These are phyloP conservation scores for Drosophila tanythrix DNA, from an alignment of 2,888 invertebrate genomes.

Conservation along the genomic window DNA sequence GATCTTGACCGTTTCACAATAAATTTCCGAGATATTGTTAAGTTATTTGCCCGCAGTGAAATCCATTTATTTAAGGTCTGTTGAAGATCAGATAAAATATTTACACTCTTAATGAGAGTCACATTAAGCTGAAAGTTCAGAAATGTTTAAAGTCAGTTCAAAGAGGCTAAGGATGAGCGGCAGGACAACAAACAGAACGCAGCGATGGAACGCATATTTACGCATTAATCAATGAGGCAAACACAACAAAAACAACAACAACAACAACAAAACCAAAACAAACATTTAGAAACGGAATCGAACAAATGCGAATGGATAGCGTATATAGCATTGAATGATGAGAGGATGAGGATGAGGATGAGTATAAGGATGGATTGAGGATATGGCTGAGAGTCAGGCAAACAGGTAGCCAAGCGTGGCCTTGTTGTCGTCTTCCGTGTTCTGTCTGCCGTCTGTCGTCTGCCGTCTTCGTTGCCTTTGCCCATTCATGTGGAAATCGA, in stretches of 20 bases:
- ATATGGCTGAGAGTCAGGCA: slow-evolving; percentile 21
- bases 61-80: background rate
- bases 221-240: slow-evolving; percentile 79
- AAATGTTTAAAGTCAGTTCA: slow-evolving; percentile 41
- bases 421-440: slow-evolving; percentile 8
- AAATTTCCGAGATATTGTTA: background rate
- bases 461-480: slow-evolving; percentile 32
- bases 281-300: slow-evolving; percentile 5
- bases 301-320: slow-evolving; percentile 32
- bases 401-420: slow-evolving; percentile 55
- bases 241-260: slow-evolving; percentile 34
- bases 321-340: slow-evolving; percentile 28
- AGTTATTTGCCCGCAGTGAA: background rate
- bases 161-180: slow-evolving; percentile 41
- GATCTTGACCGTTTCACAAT: background rate
- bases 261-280: background rate
- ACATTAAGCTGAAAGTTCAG: slow-evolving; percentile 14
- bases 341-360: background rate
- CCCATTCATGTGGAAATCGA: slow-evolving; percentile 74
- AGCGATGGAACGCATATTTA: slow-evolving; percentile 72
- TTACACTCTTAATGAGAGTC: background rate
- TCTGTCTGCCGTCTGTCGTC: background rate
- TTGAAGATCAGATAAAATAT: slow-evolving; percentile 1
- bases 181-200: slow-evolving; percentile 67
- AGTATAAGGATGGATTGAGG: slow-evolving; percentile 5